Base-by-base conservation (phyloP, 2,113 vertebrate genomes). In the Planiliza haematocheilus region DNA sequence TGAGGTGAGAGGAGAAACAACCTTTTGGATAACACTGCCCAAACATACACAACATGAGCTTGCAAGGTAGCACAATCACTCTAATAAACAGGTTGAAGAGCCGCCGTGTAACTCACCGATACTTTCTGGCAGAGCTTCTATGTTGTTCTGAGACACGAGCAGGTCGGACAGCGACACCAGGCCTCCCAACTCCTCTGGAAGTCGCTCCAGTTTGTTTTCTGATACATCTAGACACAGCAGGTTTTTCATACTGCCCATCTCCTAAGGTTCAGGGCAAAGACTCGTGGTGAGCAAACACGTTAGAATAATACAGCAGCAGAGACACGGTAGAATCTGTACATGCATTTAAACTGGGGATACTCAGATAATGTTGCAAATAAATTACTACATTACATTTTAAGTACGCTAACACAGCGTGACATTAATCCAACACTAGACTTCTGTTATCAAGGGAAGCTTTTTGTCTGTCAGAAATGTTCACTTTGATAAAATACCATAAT, bases 181-280 rank as follows among this genome's bases (percentile, higher is more conserved):
- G 77, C 95, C 93, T 42, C 95, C 96, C 68, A 99, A 91, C 89
- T 98, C 97, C 81, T 97, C 95, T 38, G 97, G 97, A 84, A 99
- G 96, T 79, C 87, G 94, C 89, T 96, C 97, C 89, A 99, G 86
- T 88, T 97, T 97, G 91, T 99, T 99, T 93, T 99, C 97, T 4
- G 98, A 99, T 64, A 99, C 94, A 90, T 99, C 98, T 87, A 99
- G 92, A 92, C 97, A 99, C 60, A 97, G 87, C 82, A 99, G 92
- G 92, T 90, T 99, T 91, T 95, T 96, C 93, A 99, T 95, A 71
- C 91, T 95, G 87, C 97, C 97, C 80, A 99, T 93, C 89, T 97
- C 97, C 98, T 99, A 60, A 0, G 73, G 53, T 70, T 57, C 41
- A 64, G 39, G 77, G 63, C 7, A 84, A 36, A 79, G 8, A 65